phyloP scores from a whole-genome alignment of 1,140 invertebrate genomes.

The Ganaspis sp. region DNA sequence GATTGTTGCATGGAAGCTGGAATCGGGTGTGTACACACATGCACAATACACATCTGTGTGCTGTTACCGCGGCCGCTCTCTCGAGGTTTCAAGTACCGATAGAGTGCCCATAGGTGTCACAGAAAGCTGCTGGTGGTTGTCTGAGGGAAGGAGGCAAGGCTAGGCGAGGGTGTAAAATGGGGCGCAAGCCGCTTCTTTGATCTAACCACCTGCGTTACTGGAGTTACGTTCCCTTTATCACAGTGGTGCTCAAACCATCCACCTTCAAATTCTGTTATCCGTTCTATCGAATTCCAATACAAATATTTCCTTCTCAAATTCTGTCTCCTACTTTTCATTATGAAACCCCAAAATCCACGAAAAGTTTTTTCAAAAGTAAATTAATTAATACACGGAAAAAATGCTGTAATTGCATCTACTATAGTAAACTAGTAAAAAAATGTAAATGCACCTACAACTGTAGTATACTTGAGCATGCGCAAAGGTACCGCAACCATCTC shows the following conservation, averaged over 20 bases:
- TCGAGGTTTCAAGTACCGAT: not conserved
- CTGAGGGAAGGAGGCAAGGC: not conserved
- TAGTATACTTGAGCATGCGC: too few species aligned
- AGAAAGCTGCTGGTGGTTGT: constrained; percentile 1
- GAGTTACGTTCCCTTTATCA: constrained; percentile 9
- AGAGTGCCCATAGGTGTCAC: constrained; percentile 7
- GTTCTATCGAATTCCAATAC: not conserved
- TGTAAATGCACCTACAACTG: too few species aligned
- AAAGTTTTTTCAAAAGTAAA: too few species aligned
- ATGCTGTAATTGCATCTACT: too few species aligned
- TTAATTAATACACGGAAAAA: too few species aligned
- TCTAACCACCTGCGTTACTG: constrained; percentile 23
- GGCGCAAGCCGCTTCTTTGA: constrained; percentile 14
- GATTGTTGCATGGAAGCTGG: not conserved
- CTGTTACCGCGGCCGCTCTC: not conserved
- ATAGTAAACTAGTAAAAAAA: too few species aligned
- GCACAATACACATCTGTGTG: not conserved
- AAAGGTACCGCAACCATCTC: too few species aligned
- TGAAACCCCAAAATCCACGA: too few species aligned
- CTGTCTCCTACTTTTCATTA: not conserved
- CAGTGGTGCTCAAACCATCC: not conserved
- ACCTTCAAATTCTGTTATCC: not conserved
- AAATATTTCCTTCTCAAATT: not conserved
- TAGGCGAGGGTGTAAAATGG: not conserved
- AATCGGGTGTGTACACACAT: not conserved